Conservation (phyloP, 1,140 invertebrate species). For the Caenorhabditis briggsae region DNA sequence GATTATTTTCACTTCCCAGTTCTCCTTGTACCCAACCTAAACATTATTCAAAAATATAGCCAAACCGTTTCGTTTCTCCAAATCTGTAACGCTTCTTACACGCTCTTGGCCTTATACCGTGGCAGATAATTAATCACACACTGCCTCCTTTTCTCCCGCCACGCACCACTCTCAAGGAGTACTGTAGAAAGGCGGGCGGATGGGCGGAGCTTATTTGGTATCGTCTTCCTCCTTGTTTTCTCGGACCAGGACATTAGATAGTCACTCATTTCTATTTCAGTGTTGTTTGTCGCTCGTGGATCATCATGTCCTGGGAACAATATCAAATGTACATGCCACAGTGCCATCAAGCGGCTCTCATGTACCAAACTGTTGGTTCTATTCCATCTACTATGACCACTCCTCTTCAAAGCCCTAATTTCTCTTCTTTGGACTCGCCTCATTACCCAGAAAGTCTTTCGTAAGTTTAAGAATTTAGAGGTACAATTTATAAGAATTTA, state of each 20-base stretch:
- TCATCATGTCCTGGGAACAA: slow-evolving; percentile 40
- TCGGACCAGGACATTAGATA: slow-evolving; percentile 22
- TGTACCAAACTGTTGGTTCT: slow-evolving; percentile 30
- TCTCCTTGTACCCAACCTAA: no score
- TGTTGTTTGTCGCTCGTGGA: not conserved
- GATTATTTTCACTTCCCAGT: not conserved
- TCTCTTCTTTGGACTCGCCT: slow-evolving; percentile 15
- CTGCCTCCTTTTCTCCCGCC: not conserved
- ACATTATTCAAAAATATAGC: not conserved
- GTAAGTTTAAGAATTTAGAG: not conserved
- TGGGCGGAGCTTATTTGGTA: slow-evolving; percentile 21
- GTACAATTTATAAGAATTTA: not conserved
- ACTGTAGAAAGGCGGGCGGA: not conserved
- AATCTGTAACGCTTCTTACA: slow-evolving; percentile 20
- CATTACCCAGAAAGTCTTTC: slow-evolving; percentile 32
- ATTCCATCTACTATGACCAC: slow-evolving; percentile 44
- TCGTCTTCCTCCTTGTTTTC: slow-evolving; percentile 9
- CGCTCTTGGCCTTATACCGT: slow-evolving; percentile 16
- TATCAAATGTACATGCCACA: slow-evolving; percentile 52
- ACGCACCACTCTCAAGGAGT: not conserved
- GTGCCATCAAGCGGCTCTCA: slow-evolving; percentile 30
- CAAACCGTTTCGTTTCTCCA: not conserved
- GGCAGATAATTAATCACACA: slow-evolving; percentile 38
- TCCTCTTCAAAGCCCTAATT: slow-evolving; percentile 36
- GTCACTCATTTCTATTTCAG: not conserved